Evolutionary conservation across 2,797 vertebrate species (phyloP), one percentile per base, ranked within the genome.

Genomic region (Sebastes aleutianus): DNA sequence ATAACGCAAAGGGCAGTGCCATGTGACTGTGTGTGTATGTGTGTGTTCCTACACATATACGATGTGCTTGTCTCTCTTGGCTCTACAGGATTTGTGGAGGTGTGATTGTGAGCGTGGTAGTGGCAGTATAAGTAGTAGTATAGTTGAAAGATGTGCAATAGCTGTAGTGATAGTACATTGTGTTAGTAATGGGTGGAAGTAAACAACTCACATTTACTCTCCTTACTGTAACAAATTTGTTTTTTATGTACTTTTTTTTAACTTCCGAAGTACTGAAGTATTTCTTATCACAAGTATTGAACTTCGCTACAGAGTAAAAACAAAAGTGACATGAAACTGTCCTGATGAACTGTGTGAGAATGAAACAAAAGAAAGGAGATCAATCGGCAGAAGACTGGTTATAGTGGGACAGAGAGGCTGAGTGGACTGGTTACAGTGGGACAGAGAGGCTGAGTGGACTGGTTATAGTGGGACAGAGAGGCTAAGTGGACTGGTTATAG

Each of bases 1-100:
- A 94, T 92, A 90, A 95, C 76, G 75, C 76, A 86, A 78, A 88
- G 84, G 88, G 81, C 83, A 91, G 34, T 31, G 57, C 32, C 20
- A 6, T 26, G 54, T 68, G 50, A 63, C 62, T 32, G 29, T 69
- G 27, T n/a, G 20, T 53, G 20, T 53, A 10, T 9, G 50, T n/a
- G 50, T 70, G 53, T 85, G 16, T 84, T 29, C 26, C 26, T 8
- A 4, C 18, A 67, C 50, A n/a, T 20, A 29, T 54, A 54, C 18
- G 47, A 50, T 6, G 20, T 57, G 13, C 4, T 58, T 7, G n/a
- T 29, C 6, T 74, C 12, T 54, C 54, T 67, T 36, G 16, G 54
- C 57, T 68, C 29, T 43, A 9, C 36, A 72, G 22, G 26, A n/a
- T n/a, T 54, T 36, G 27, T 13, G 31, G 24, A 39, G 27, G 3